These are phyloP conservation scores for Hipparchia sbordonii DNA, from an alignment of 2,888 invertebrate species.

Conservation along the genomic window DNA sequence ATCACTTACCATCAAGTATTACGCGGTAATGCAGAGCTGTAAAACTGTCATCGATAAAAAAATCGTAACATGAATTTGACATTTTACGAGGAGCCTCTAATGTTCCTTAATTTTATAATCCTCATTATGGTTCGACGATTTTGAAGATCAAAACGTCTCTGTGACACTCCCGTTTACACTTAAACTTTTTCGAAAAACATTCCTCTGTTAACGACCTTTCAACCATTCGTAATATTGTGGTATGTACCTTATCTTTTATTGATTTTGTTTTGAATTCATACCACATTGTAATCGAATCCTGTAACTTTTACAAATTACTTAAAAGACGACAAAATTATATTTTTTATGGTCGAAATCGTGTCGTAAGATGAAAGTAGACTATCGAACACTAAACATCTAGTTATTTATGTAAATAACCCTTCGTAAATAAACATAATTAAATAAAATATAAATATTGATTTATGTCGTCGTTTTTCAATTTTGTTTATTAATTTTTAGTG, in stretches of 20 bases:
- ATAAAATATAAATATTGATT: conserved; percentile 44
- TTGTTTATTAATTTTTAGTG: conserved; percentile 39
- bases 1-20: background rate
- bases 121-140: conserved; percentile 40
- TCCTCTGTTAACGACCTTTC: conserved; percentile 19
- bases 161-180: conserved; percentile 13
- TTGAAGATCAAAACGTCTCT: conserved; percentile 41
- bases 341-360: background rate
- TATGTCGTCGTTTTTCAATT: conserved; percentile 42
- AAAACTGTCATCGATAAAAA: background rate
- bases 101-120: conserved; percentile 46
- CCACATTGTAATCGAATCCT: too few relatives aligned
- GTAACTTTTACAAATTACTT: too few relatives aligned
- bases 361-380: background rate
- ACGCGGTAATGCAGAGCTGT: background rate
- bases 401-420: conserved; percentile 42
- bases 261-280: background rate
- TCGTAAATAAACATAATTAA: conserved; percentile 32
- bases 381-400: too few relatives aligned
- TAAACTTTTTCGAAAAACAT: conserved; percentile 8
- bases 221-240: conserved; percentile 26
- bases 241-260: background rate
- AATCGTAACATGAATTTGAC: background rate
- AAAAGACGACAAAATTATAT: too few relatives aligned
- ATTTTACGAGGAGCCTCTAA: conserved; percentile 41